These are phyloP conservation scores for Lepidotrigona ventralis DNA, from an alignment of 1,140 invertebrate genomes.

Conservation along the genomic window DNA sequence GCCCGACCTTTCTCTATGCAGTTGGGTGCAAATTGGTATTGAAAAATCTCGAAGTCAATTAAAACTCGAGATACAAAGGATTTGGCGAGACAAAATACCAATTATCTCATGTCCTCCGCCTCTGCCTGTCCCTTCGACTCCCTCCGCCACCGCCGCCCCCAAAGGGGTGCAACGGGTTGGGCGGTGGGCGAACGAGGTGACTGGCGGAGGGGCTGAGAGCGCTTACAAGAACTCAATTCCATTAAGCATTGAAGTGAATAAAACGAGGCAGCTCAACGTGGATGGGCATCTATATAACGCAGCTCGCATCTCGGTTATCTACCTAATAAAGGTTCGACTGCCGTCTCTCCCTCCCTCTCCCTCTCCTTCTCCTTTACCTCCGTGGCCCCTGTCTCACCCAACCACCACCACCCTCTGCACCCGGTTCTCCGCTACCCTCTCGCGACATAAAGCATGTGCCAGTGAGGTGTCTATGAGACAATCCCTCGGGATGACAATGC, in stretches of 20 bases:
- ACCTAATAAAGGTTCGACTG: slow-evolving; percentile 75
- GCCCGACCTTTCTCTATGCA: slow-evolving; percentile 48
- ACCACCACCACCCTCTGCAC: slow-evolving; percentile 4
- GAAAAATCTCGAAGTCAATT: slow-evolving; percentile 75
- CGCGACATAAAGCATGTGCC: slow-evolving; percentile 69
- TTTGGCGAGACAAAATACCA: slow-evolving; percentile 76
- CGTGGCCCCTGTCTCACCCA: slow-evolving; percentile 12
- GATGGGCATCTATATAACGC: slow-evolving; percentile 73
- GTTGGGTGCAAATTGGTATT: slow-evolving; percentile 68
- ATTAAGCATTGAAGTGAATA: slow-evolving; percentile 77
- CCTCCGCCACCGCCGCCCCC: slow-evolving; percentile 11
- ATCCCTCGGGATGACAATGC: slow-evolving; percentile 74
- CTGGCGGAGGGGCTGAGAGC: slow-evolving; percentile 52
- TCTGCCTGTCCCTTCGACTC: slow-evolving; percentile 49
- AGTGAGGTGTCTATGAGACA: slow-evolving; percentile 74
- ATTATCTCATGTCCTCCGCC: slow-evolving; percentile 71
- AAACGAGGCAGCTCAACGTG: slow-evolving; percentile 72
- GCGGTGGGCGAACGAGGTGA: slow-evolving; percentile 21
- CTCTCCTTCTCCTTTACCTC: not conserved
- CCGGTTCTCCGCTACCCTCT: slow-evolving; percentile 24
- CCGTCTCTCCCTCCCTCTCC: slow-evolving; percentile 33
- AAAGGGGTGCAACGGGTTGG: slow-evolving; percentile 13
- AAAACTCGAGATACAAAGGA: slow-evolving; percentile 73
- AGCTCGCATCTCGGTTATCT: slow-evolving; percentile 75
- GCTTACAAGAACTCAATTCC: slow-evolving; percentile 77